phyloP scores from a whole-genome alignment of 2,113 vertebrate genomes.

The Hypocryptadius cinnamomeus region DNA sequence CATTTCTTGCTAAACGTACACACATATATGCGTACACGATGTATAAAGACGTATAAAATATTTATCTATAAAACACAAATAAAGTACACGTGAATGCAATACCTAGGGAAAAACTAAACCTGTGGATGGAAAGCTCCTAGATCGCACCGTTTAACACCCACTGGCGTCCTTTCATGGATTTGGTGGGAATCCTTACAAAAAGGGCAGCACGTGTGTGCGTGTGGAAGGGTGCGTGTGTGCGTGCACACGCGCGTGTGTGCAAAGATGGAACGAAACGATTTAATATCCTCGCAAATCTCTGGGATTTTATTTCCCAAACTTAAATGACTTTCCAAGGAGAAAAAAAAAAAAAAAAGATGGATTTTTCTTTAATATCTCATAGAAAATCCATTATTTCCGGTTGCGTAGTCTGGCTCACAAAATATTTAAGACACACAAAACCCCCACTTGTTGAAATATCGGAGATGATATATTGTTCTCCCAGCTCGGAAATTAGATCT shows the following conservation, averaged over 20 bases:
- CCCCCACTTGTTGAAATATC: background rate
- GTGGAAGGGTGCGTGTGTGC: background rate
- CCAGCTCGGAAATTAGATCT: background rate
- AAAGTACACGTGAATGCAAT: accelerated
- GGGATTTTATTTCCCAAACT: background rate
- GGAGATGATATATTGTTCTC: background rate
- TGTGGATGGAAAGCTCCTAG: background rate
- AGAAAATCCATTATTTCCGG: conserved; percentile 46
- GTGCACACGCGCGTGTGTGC: background rate
- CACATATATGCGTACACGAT: accelerated
- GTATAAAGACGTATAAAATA: background rate
- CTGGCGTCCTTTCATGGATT: background rate
- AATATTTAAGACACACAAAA: background rate
- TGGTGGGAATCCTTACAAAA: background rate
- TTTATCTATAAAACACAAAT: background rate
- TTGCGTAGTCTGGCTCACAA: background rate
- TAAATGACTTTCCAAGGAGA: background rate
- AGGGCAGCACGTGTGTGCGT: background rate
- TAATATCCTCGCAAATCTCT: background rate
- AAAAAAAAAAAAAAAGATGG: background rate
- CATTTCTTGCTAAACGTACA: background rate
- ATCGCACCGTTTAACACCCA: accelerated
- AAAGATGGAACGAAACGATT: background rate
- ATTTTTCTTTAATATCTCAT: background rate
- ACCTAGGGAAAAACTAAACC: background rate